A percentile compares a stretch with the other conserved stretches of the same genome.
These are phyloP conservation scores for Rhopalosiphum maidis DNA, from an alignment of 1,140 invertebrate genomes.

Conservation along the genomic window DNA sequence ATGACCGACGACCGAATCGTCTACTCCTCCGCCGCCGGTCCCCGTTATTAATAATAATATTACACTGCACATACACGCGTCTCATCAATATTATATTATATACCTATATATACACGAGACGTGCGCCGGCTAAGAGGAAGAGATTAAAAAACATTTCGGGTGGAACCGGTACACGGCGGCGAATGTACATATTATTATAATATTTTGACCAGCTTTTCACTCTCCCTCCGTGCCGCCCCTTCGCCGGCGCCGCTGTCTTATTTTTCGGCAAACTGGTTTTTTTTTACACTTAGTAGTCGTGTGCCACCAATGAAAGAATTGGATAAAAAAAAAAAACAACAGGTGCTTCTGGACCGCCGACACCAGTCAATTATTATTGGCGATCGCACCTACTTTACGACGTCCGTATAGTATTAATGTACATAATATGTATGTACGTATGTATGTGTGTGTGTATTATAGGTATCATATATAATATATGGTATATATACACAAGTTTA, in stretches of 20 bases:
- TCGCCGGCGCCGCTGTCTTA: conserved; percentile 17
- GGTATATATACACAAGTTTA: not conserved
- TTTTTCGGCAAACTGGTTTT: conserved; percentile 56
- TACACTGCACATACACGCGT: not conserved
- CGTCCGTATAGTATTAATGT: conserved; percentile 23
- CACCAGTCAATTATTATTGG: conserved; percentile 51
- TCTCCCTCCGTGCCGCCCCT: not conserved
- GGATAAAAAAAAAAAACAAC: conserved; percentile 42
- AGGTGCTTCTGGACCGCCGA: conserved; percentile 53
- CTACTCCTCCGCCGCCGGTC: conserved; percentile 13
- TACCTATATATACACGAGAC: not conserved
- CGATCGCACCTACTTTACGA: conserved; percentile 49
- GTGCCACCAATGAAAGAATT: conserved; percentile 35
- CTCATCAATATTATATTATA: conserved; percentile 18
- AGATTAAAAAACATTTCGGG: conserved; percentile 27
- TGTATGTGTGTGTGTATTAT: not conserved
- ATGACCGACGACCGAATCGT: conserved; percentile 16
- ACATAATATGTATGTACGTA: not conserved
- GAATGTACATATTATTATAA: conserved; percentile 1
- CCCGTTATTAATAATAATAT: conserved; percentile 44
- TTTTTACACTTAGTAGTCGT: conserved; percentile 43
- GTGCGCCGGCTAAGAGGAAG: conserved; percentile 9
- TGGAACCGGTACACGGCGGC: not conserved
- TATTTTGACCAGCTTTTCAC: conserved; percentile 56
- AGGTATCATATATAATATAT: not conserved